Evolutionary conservation across 2,888 invertebrate species (phyloP), one percentile per base, ranked within the genome.

Genomic region (Desoria tigrina): DNA sequence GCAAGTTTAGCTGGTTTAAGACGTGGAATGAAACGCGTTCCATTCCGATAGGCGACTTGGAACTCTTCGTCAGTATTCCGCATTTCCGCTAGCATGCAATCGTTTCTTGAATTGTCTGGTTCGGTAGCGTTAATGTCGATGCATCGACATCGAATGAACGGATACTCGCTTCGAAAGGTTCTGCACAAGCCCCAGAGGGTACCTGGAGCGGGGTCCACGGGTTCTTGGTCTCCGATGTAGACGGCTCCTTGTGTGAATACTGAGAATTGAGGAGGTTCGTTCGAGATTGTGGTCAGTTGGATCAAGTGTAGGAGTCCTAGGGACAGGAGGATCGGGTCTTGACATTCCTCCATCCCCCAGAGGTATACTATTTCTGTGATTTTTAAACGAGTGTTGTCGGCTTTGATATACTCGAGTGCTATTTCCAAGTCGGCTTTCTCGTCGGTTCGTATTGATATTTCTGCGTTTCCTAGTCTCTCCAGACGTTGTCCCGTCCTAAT

Each of bases 81-180:
- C 7, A 55, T 7, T 55, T 55, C 32, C 2, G 28, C 7, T 4
- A 32, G 14, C 6, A 32, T 18, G 18, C 28, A 14, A 7, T 55
- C 9, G 9, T 11, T 9, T 7, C 24, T 26, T 4, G 55, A 32
- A 32, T 6, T 7, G 11, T 16, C 4, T 23, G 23, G 7, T 14
- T 21, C 51, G 7, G 14, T 14, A 4, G 26, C 24, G 26, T 51
- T 16, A 21, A 51, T 3, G 26, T 51, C 51, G 23, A 51, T 26
- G 26, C 26, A 24, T 23, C 14, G 23, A 26, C 23, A 23, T 24
- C 23, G 7, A 21, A 51, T 16, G 6, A 6, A 18, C 6, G 51
- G 26, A 51, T 51, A 24, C 16, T 51, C 51, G 16, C 51, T 51
- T 16, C 26, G 3, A 26, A 51, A 51, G 24, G 24, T 24, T 51